Conservation (phyloP, 2,888 invertebrate species). For the Chrysolina oricalcia region DNA sequence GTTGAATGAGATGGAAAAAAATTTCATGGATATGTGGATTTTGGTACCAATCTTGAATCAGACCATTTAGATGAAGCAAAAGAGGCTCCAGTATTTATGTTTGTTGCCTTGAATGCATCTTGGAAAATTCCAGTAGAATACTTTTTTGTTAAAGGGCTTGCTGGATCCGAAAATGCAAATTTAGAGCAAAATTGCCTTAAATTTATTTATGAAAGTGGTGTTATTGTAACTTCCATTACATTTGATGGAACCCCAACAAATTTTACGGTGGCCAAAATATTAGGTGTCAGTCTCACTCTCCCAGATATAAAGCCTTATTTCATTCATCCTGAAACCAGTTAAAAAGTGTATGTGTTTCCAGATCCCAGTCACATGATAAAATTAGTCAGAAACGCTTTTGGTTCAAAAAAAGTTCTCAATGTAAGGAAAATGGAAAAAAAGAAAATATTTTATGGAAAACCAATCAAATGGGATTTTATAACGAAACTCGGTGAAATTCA, state of each 20-base stretch:
- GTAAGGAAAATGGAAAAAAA: background rate
- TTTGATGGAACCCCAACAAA: slow-evolving; percentile 54
- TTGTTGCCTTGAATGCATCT: slow-evolving; percentile 51
- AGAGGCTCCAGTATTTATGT: slow-evolving; percentile 52
- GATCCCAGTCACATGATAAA: slow-evolving; percentile 46
- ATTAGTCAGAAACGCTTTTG: slow-evolving; percentile 21
- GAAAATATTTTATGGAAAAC: slow-evolving; percentile 7
- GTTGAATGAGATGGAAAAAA: slow-evolving; percentile 51
- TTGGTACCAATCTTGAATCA: slow-evolving; percentile 47
- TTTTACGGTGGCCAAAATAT: slow-evolving; percentile 42
- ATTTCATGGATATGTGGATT: slow-evolving; percentile 50
- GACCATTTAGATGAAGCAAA: slow-evolving; percentile 55
- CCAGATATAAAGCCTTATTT: slow-evolving; percentile 41
- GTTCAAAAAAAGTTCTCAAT: background rate
- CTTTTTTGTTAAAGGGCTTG: slow-evolving; percentile 51
- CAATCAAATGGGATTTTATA: slow-evolving; percentile 29
- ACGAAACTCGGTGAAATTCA: slow-evolving; percentile 49
- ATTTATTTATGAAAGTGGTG: slow-evolving; percentile 47
- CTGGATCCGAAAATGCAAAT: slow-evolving; percentile 45
- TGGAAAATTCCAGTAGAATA: slow-evolving; percentile 58
- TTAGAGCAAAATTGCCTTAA: slow-evolving; percentile 42
- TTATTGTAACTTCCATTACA: slow-evolving; percentile 50
- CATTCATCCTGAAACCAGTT: slow-evolving; percentile 42
- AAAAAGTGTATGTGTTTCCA: slow-evolving; percentile 27
- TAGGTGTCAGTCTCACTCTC: slow-evolving; percentile 46